Conservation (phyloP, 1,140 invertebrate genomes). For the Asbolus verrucosus region DNA sequence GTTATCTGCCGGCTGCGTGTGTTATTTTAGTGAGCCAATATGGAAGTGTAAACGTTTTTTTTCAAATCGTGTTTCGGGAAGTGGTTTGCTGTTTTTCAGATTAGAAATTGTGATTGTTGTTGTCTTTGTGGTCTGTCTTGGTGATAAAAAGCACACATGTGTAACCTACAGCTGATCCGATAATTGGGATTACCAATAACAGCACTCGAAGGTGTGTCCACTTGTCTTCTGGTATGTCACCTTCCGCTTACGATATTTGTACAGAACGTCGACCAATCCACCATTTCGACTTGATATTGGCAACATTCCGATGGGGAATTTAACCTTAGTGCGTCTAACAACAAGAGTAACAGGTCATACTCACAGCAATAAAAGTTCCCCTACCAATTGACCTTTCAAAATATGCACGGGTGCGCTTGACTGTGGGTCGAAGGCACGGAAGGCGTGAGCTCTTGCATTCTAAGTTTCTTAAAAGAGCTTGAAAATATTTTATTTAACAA, state of each 20-base stretch:
- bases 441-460: neutral
- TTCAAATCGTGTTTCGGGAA: too few species aligned
- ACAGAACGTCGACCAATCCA: too few species aligned
- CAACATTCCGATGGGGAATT: constrained; percentile 9
- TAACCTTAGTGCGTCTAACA: constrained; percentile 20
- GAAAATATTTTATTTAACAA: too few species aligned
- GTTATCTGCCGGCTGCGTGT: too few species aligned
- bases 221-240: too few species aligned
- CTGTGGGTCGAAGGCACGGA: neutral
- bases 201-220: too few species aligned
- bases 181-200: neutral
- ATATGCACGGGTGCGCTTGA: constrained; percentile 14
- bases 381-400: constrained; percentile 23
- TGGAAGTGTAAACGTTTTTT: too few species aligned
- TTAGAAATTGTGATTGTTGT: too few species aligned
- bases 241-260: too few species aligned
- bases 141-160: constrained; percentile 1
- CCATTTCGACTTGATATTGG: too few species aligned
- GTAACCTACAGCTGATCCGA: neutral
- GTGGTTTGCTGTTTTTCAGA: too few species aligned
- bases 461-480: neutral
- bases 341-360: neutral
- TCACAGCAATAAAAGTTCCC: neutral
- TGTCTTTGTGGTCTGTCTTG: neutral
- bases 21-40: too few species aligned